Evolutionary conservation across 2,888 invertebrate genomes (phyloP).

Genomic region (Pyrocoelia pectoralis): DNA sequence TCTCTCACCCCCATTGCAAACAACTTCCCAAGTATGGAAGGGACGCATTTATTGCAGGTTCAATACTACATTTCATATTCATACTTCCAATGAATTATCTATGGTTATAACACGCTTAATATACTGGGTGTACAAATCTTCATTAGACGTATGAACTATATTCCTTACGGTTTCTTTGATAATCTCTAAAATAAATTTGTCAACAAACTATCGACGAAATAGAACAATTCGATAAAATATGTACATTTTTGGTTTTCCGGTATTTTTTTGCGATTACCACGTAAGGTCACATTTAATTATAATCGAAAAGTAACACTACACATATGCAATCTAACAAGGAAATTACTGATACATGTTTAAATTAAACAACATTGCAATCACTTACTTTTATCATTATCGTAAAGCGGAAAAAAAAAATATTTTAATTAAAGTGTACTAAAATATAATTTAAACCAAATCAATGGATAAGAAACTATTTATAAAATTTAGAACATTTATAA

Average conservation of each 20-base stretch:
- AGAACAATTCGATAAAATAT: neutral
- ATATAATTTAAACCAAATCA: neutral
- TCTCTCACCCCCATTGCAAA: constrained; percentile 34
- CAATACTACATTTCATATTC: constrained; percentile 4
- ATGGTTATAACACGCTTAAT: no score
- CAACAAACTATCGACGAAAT: neutral
- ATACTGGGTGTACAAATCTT: no score
- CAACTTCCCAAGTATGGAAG: constrained; percentile 8
- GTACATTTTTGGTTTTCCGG: constrained; percentile 4
- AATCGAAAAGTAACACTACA: neutral
- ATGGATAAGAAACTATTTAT: neutral
- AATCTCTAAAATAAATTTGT: no score
- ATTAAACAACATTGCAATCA: constrained; percentile 7
- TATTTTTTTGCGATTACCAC: constrained; percentile 5
- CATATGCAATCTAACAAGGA: constrained; percentile 7
- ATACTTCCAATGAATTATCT: neutral
- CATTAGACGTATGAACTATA: no score
- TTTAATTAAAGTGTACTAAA: neutral
- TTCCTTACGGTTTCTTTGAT: no score
- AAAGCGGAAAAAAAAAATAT: constrained; percentile 9
- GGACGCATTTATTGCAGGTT: constrained; percentile 15
- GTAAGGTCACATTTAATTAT: constrained; percentile 4
- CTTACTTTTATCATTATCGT: constrained; percentile 4
- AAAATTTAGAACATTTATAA: no score
- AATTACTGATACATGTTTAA: constrained; percentile 7